Conservation (phyloP, 2,113 vertebrate genomes). For the Microcebus tavaratra region DNA sequence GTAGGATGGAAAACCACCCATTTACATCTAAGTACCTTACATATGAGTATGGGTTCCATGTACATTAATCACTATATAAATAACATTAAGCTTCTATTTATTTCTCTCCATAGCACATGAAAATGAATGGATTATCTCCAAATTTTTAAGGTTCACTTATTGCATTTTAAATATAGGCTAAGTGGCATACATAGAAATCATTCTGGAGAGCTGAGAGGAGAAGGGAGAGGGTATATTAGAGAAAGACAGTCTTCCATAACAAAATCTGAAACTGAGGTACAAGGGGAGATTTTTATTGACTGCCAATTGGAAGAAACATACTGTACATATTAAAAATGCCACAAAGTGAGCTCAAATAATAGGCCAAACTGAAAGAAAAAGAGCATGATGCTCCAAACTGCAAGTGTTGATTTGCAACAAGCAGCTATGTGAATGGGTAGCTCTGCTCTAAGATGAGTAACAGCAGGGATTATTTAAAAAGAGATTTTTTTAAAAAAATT, state of each 20-base stretch:
- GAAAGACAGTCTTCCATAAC: background rate
- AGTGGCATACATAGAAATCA: background rate
- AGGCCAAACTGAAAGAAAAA: background rate
- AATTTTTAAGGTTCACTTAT: background rate
- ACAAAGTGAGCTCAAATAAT: background rate
- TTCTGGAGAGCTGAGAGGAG: background rate
- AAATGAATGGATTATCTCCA: conserved; percentile 1
- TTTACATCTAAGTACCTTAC: background rate
- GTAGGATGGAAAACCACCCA: background rate
- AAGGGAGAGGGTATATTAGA: background rate
- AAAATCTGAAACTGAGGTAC: background rate
- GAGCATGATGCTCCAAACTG: background rate
- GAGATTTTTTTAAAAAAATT: background rate
- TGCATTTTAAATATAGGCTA: background rate
- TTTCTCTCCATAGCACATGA: background rate
- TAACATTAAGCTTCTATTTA: background rate
- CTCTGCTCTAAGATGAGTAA: background rate
- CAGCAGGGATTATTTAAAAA: background rate
- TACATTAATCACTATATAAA: conserved; percentile 16
- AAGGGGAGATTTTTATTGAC: background rate
- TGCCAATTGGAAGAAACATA: background rate
- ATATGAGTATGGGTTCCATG: background rate
- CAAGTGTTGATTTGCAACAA: background rate
- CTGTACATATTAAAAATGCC: background rate
- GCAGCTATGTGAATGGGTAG: background rate